Conservation (phyloP, 2,797 vertebrate species). For the Pseudopleuronectes americanus region DNA sequence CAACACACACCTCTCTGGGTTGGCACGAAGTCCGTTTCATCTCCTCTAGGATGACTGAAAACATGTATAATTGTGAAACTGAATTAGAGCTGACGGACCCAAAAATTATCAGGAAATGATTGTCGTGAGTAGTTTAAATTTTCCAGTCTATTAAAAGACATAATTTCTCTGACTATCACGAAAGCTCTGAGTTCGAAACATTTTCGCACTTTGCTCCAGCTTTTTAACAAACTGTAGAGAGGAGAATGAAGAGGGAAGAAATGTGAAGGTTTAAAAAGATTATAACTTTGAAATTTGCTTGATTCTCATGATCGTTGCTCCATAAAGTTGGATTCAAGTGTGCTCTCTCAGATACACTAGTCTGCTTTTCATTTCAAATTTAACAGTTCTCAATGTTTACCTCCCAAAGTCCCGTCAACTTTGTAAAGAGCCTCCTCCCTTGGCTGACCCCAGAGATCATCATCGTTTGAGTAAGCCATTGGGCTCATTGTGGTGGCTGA, state of each 20-base stretch:
- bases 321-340: no score
- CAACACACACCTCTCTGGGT: constrained; percentile 83
- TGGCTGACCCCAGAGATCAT: constrained; percentile 69
- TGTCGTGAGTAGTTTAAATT: background rate
- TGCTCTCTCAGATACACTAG: background rate
- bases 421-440: constrained; percentile 70
- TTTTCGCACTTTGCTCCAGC: background rate
- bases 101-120: constrained; percentile 29
- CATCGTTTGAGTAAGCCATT: constrained; percentile 16
- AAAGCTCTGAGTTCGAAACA: background rate
- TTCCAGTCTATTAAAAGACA: constrained; percentile 1
- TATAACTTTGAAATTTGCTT: no score
- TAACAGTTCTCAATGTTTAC: constrained; percentile 53
- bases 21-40: constrained; percentile 77
- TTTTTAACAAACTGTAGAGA: background rate
- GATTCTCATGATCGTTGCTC: no score
- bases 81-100: no score
- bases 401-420: constrained; percentile 67
- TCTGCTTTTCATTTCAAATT: background rate
- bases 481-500: constrained; percentile 53
- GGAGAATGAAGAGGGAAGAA: background rate
- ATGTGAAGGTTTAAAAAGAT: no score
- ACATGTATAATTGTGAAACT: constrained; percentile 6
- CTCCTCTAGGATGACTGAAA: constrained; percentile 81
- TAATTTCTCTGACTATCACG: constrained; percentile 12